Base-by-base conservation (phyloP, 1,140 invertebrate species). In the Amyelois transitella region DNA sequence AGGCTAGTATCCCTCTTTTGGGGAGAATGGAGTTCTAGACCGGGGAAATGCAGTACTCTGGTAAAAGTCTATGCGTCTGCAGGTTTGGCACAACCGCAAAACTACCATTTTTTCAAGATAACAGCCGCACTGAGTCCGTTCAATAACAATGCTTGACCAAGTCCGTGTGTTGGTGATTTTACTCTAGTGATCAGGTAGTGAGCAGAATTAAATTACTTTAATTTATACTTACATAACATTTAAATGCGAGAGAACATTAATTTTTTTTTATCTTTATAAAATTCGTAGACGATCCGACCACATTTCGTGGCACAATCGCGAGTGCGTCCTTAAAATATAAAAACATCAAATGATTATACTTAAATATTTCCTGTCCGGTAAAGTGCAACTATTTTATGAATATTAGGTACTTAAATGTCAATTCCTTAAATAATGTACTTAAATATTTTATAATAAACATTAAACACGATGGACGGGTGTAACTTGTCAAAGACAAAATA, bases 381-480 rank as follows among this genome's bases (percentile, higher is more conserved):
- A 72, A 68, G 81, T 86, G 79, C 77, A 64, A 74, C 62, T 75
- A 81, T 69, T 64, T 71, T 72, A 75, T 64, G 68, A 72, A 68
- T 72, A 67, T 72, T 69, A 71, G 69, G 55, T 72, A 64, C 69
- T 69, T 75, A 67, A 81, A 78, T 60, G 69, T 78, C 74, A 78
- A 79, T 81, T 79, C 77, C 80, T 82, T 87, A 85, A 78, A 81
- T 75, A 81, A 81, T 73, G 66, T 77, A 77, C 79, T 80, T 84
- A 85, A 80, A 75, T 65, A 64, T 71, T 77, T 79, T 77, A 81
- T 72, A 78, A 81, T 85, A 87, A 81, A 87, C 64, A 72, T 88
- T 85, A 81, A 82, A 80, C 75, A 88, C 84, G 76, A 84, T 86
- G 81, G 82, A 84, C 85, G 85, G 85, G 85, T 86, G 82, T 83